Conservation (phyloP, 2,797 vertebrate species). For the Xenops minutus region DNA sequence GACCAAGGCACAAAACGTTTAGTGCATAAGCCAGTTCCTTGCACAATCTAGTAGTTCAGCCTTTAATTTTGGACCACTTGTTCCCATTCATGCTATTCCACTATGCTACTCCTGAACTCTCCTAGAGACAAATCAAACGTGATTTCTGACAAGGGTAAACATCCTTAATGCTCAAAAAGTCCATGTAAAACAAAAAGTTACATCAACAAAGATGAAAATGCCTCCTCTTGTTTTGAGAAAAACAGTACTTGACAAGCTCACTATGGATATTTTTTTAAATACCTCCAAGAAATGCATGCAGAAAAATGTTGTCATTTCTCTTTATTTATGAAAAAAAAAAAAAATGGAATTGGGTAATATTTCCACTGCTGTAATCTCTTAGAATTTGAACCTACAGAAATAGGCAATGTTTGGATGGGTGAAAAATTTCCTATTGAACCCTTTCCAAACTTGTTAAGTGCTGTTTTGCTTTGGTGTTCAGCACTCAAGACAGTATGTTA, state of each 20-base stretch:
- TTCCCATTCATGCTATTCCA: constrained; percentile 62
- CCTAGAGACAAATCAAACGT: constrained; percentile 64
- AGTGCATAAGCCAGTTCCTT: constrained; percentile 80
- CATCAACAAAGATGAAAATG: constrained; percentile 71
- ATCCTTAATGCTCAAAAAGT: constrained; percentile 49
- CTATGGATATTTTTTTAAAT: constrained; percentile 27
- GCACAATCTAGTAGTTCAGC: constrained; percentile 67
- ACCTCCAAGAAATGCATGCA: constrained; percentile 65
- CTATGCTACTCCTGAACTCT: constrained; percentile 62
- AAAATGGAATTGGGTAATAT: constrained; percentile 14
- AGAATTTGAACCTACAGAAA: constrained; percentile 49
- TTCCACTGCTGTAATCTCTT: constrained; percentile 26
- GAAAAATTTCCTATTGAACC: neutral
- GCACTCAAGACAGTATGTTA: constrained; percentile 10
- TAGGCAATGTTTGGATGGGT: neutral
- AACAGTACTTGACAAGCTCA: constrained; percentile 56
- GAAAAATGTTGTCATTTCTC: constrained; percentile 2
- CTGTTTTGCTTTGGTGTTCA: constrained; percentile 37
- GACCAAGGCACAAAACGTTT: constrained; percentile 84
- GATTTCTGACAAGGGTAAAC: constrained; percentile 68
- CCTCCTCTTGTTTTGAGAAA: constrained; percentile 68
- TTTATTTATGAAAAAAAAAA: neutral
- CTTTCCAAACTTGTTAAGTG: constrained; percentile 6
- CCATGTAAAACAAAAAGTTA: constrained; percentile 59
- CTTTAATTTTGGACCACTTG: constrained; percentile 74